Percentiles rank a stretch among this genome's conserved stretches.
Conservation (phyloP, 2,888 invertebrate species). For the Rotaria socialis region DNA sequence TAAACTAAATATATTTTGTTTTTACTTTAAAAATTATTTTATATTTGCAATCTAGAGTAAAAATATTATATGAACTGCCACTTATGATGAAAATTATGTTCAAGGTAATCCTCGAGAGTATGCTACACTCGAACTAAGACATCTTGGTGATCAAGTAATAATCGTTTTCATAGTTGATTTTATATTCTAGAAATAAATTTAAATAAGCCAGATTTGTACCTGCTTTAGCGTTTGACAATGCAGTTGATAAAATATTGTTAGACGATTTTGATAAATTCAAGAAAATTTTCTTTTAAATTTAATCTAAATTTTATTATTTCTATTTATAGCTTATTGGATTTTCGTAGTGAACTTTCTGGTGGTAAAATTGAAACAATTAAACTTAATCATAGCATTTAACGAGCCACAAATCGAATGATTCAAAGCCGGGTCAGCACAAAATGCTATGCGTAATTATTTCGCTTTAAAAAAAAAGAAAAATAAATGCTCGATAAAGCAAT, state of each 20-base stretch:
- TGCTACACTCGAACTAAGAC: constrained; percentile 93
- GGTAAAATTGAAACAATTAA: constrained; percentile 64
- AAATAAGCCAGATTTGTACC: constrained; percentile 91
- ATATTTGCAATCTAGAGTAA: background rate
- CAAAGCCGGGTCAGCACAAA: constrained; percentile 92
- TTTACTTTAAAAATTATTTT: too few species aligned
- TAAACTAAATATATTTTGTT: constrained; percentile 66
- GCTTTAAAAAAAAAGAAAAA: background rate
- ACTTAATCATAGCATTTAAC: constrained; percentile 87
- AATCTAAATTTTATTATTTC: constrained; percentile 37
- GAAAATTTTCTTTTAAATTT: constrained; percentile 54
- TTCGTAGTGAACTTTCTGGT: constrained; percentile 55
- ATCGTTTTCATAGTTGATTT: constrained; percentile 70
- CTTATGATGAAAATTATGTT: constrained; percentile 55
- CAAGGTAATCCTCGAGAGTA: constrained; percentile 75
- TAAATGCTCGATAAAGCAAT: background rate
- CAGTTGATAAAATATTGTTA: constrained; percentile 75
- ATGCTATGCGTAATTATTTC: constrained; percentile 70
- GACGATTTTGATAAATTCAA: constrained; percentile 75
- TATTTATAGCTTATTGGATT: constrained; percentile 63
- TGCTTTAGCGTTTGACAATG: constrained; percentile 85
- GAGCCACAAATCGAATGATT: constrained; percentile 96
- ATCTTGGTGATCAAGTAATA: constrained; percentile 82
- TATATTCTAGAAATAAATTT: constrained; percentile 71
- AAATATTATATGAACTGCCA: background rate